Base-by-base conservation (phyloP, 2,797 vertebrate species). In the Adrianichthys oophorus region DNA sequence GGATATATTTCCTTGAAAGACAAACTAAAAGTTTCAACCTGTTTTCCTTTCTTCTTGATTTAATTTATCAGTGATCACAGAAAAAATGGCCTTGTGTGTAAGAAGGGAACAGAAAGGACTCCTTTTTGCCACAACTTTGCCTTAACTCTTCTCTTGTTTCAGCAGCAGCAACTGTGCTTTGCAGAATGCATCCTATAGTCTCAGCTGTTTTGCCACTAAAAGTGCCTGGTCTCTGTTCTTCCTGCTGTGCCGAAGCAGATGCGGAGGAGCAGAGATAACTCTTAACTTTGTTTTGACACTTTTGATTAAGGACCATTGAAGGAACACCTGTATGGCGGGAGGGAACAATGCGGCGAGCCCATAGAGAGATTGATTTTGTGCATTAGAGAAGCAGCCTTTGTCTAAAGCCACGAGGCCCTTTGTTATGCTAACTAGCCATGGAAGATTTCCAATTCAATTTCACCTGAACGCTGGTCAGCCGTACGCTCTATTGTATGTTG, bases 401-500 rank as follows among this genome's bases (percentile, higher is more conserved):
- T 94, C 94, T 94, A 95, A 95, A 94, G 93, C 92, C 92, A 93
- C 91, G 83, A 89, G 90, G 92, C 92, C 93, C 94, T 97, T 96
- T 98, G 95, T 99, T 95, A 98, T 97, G 96, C 93, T 95, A 97
- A 98, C 95, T 90, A 94, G 92, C 87, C 89, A 83, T 95, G 94
- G 94, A 95, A 93, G 93, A 94, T 97, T 98, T 98, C 95, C 95
- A 96, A 95, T 96, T 96, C 96, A 94, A 94, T 95, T 95, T 97
- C 95, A 95, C 96, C 94, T 95, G 95, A 96, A 94, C 93, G 91
- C 93, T 97, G 95, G 95, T 96, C 94, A 95, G 94, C 95, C 89
- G 89, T 91, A 89, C 91, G 90, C 92, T 92, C 93, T 90, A 95
- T 95, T 95, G 89, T 95, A 93, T 92, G 90, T 85, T 66, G 83